Conservation (phyloP, 2,888 invertebrate species). For the Antheraea assamensis region DNA sequence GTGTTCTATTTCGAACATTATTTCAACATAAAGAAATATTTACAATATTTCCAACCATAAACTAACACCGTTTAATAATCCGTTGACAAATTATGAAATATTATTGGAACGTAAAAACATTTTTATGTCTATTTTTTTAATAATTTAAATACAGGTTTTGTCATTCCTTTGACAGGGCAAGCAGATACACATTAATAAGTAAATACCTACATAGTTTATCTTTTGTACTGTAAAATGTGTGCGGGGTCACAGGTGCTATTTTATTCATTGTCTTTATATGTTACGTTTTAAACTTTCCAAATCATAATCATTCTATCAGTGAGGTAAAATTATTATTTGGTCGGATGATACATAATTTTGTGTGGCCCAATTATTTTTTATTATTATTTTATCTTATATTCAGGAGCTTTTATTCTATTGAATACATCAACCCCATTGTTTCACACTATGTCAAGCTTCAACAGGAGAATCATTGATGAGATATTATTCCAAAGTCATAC, state of each 20-base stretch:
- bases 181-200: neutral
- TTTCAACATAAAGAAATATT: constrained; percentile 8
- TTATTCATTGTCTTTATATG: constrained; percentile 1
- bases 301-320: too few species aligned
- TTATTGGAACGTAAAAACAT: neutral
- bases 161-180: neutral
- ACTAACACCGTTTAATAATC: neutral
- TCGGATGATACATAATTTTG: too few species aligned
- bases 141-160: neutral
- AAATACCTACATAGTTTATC: neutral
- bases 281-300: neutral
- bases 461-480: too few species aligned
- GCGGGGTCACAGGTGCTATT: neutral
- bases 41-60: neutral
- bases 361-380: too few species aligned
- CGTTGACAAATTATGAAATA: neutral
- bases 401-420: too few species aligned
- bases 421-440: too few species aligned
- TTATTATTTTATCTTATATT: too few species aligned
- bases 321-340: too few species aligned
- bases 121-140: neutral
- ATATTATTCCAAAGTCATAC: too few species aligned
- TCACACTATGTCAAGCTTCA: too few species aligned
- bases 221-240: neutral
- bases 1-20: neutral